Evolutionary conservation across 2,113 vertebrate species (phyloP), one percentile per base, ranked within the genome.

Genomic region (Camelus dromedarius): DNA sequence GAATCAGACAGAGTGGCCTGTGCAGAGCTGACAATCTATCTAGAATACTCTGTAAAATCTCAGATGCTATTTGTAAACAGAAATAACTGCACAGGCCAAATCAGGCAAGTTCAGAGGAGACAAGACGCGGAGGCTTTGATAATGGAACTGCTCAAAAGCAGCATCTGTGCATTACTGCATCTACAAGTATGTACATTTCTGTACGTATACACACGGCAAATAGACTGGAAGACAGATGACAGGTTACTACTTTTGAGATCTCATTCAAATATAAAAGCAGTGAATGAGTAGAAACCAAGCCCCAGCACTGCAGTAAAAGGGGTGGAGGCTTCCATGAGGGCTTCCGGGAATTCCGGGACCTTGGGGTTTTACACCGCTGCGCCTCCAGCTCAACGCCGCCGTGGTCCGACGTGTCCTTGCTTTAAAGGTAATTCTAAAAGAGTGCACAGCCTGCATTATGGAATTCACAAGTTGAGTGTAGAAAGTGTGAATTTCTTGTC

Each of bases 171-270:
- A 42, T 42, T 42, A 5, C 38, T 42, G 38, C 38, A 69, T 30
- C 10, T 0, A 24, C 14, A 50, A 9, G 4, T 1, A 10, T 0
- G 18, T 2, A 8, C 10, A 15, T 16, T 4, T 4, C 1, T 0
- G 4, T 2, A 50, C 0, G 32, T 2, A 73, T 4, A 11, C 16
- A 19, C 2, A 7, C 5, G 38, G 38, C 38, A 42, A 42, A 42
- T 5, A 42, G 4, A 38, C 28, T 11, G 14, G 46, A 70, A 32
- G 24, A 22, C 38, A 15, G 52, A 60, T 3, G 12, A 26, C 2
- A 12, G 12, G 48, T 20, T 32, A 12, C 8, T 8, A 24, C 52
- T 54, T 67, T 22, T 32, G 46, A 76, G 35, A 8, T 30, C 9
- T 70, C 52, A n/a, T 26, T 56, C 32, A 79, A 54, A 79, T n/a